phyloP scores from a whole-genome alignment of 2,888 invertebrate genomes.

The Podotricha telesiphe region DNA sequence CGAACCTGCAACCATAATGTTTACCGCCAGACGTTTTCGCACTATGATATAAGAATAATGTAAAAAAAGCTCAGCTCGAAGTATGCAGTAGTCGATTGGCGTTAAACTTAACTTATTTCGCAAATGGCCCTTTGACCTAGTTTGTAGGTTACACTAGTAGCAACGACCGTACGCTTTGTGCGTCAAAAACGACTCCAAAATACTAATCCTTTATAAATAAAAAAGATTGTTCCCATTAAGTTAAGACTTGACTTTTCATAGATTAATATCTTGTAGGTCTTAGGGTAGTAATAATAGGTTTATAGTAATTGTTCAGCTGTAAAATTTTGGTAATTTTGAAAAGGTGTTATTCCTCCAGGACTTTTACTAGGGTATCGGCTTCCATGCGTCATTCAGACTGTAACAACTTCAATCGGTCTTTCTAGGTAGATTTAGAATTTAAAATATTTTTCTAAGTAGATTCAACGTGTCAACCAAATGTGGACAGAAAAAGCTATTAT shows the following conservation, averaged over 20 bases:
- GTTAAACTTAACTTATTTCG: slow-evolving; percentile 23
- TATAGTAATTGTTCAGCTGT: slow-evolving; percentile 1
- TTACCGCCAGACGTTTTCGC: too few relatives aligned
- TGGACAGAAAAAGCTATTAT: too few relatives aligned
- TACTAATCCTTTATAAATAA: slow-evolving; percentile 11
- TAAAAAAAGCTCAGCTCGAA: neutral
- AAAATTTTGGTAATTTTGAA: neutral
- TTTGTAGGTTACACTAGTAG: slow-evolving; percentile 19
- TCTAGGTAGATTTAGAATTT: neutral
- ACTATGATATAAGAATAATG: neutral
- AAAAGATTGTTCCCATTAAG: neutral
- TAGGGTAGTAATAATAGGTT: neutral
- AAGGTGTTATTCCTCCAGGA: neutral
- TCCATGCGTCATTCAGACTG: neutral
- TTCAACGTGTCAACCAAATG: too few relatives aligned
- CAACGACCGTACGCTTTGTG: slow-evolving; percentile 22
- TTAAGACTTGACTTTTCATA: neutral
- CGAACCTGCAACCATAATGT: too few relatives aligned
- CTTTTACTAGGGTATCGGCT: neutral
- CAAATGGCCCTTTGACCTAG: slow-evolving; percentile 28
- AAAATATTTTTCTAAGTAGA: neutral
- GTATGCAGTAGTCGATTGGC: slow-evolving; percentile 19
- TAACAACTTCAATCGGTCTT: neutral
- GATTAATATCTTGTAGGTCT: slow-evolving; percentile 1
- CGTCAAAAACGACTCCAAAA: neutral